Base-by-base conservation (phyloP, 2,888 invertebrate genomes). In the Bugula neritina region DNA sequence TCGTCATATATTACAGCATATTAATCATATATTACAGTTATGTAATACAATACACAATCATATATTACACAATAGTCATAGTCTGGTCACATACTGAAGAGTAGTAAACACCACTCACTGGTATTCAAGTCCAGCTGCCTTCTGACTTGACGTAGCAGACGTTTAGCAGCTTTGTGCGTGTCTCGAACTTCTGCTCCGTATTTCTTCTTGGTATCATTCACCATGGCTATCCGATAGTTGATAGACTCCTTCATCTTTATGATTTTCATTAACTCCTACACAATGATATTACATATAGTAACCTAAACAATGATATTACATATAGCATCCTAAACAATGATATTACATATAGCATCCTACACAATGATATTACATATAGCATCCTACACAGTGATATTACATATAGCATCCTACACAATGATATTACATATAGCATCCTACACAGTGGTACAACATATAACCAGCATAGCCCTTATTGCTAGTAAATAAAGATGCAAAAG, bases 181-280 rank as follows among this genome's bases (percentile, higher is more conserved):
- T 63, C 5, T 31, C 31, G 27, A 25, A 63, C 63, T n/a, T 63
- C 63, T 27, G 21, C 10, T 25, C 63, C 63, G 31, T 63, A 63
- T 10, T 63, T 63, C 27, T 31, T 63, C 3, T 13, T 31, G 10
- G 27, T 63, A 29, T 34, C 25, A 13, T 63, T 63, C 21, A 27
- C 27, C 34, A 63, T 31, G 3, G 63, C 13, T 63, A 63, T 63
- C 27, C 63, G 27, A 34, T 63, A 63, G 29, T 31, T 21, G 21
- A 63, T 31, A 13, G 63, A 27, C 27, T 63, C 63, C 31, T 63
- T 63, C 31, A 63, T 63, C 31, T n/a, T 27, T 25, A 27, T 5
- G 10, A 63, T 27, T 63, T 63, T 31, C 27, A 21, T 63, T 10
- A 31, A 27, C 31, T 63, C 63, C 63, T 63, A 31, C 17, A 25